A percentile compares a stretch with the other conserved stretches of the same genome.
phyloP scores from a whole-genome alignment of 2,797 vertebrate species.

The Florisuga fusca region DNA sequence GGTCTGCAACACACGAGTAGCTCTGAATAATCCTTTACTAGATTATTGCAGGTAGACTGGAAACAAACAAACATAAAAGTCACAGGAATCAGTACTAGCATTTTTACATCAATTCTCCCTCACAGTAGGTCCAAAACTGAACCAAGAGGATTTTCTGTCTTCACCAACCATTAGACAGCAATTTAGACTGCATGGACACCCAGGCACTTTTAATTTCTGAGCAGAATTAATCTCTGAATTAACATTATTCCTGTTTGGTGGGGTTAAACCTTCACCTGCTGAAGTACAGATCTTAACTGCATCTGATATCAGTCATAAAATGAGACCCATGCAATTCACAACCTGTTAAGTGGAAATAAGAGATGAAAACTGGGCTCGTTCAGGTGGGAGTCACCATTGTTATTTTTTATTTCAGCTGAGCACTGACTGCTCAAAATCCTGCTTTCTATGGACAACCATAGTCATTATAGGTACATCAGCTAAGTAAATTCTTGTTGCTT shows the following conservation, averaged over 20 bases:
- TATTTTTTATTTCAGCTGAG: not conserved
- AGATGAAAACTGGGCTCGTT: not conserved
- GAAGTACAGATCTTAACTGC: not conserved
- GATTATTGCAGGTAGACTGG: not conserved
- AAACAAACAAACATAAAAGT: not conserved
- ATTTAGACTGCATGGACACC: not conserved
- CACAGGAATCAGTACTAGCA: not conserved
- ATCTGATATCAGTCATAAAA: not conserved
- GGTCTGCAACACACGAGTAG: not conserved
- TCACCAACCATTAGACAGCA: not conserved
- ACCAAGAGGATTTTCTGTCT: not conserved
- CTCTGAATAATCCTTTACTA: not conserved
- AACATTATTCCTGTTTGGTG: not conserved
- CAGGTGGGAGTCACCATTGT: not conserved
- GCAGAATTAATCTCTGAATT: not conserved
- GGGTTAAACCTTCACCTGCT: not conserved
- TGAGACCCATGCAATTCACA: not conserved
- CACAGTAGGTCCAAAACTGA: not conserved
- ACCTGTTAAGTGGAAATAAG: not conserved
- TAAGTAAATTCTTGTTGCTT: not conserved
- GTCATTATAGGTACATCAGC: not conserved
- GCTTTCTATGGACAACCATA: not conserved
- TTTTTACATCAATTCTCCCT: conserved; percentile 6
- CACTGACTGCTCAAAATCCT: not conserved
- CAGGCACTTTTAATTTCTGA: not conserved